Conservation (phyloP, 2,113 vertebrate genomes). For the Bagarius yarrelli region DNA sequence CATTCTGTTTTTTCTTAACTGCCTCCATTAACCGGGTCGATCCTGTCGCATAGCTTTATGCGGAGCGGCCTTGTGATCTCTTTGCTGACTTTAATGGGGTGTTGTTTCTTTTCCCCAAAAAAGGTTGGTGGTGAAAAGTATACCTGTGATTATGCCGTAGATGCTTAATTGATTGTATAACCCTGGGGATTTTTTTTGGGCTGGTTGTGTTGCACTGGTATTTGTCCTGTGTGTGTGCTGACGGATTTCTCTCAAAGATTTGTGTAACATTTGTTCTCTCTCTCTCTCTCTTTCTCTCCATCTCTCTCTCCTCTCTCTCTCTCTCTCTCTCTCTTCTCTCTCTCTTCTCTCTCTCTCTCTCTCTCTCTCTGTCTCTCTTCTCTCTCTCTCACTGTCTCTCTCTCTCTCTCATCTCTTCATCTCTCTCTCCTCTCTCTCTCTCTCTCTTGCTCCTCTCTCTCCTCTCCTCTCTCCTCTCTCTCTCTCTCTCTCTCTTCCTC, state of each 20-base stretch:
- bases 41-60: constrained; percentile 77
- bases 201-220: not conserved
- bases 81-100: constrained; percentile 90
- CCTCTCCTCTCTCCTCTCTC: no score
- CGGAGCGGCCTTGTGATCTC: constrained; percentile 86
- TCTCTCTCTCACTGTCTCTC: no score
- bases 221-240: not conserved
- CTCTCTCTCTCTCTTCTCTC: no score
- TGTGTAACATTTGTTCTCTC: no score
- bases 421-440: no score
- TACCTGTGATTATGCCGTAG: constrained; percentile 26
- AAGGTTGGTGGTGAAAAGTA: constrained; percentile 78
- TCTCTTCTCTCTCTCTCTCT: no score
- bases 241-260: not conserved
- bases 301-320: no score
- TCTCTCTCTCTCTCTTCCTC: no score
- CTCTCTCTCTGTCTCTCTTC: no score
- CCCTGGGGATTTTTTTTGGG: not conserved
- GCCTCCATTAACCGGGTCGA: constrained; percentile 54
- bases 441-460: no score
- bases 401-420: no score
- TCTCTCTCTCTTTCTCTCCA: constrained; percentile 5
- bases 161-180: not conserved
- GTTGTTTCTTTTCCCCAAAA: constrained; percentile 88
- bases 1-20: constrained; percentile 45